Evolutionary conservation across 2,113 vertebrate species (phyloP), one percentile per base, ranked within the genome.

Genomic region (Eira barbara): DNA sequence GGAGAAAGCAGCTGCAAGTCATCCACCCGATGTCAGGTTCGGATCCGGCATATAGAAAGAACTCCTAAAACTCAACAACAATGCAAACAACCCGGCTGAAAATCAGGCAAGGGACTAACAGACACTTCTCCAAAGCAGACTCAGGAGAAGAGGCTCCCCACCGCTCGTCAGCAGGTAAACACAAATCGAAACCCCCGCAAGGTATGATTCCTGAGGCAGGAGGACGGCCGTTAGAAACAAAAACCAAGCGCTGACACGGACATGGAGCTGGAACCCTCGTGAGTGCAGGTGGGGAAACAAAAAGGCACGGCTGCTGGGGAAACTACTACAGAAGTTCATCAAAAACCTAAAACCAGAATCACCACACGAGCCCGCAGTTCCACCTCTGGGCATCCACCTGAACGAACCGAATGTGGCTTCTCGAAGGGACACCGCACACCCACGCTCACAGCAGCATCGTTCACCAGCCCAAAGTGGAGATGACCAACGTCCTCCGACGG

Each of bases 291-390:
- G 9, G 34, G 34, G 67, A 36, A 9, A 36, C n/a, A 20, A 9
- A n/a, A 69, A 69, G 67, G 67, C 67, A 21, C 34, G 20, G 36
- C 31, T 8, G 2, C 23, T 18, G 31, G 47, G 65, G 7, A 57
- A n/a, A 67, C 29, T 0, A 39, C n/a, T 25, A 4, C 0, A 10
- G 49, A 17, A 6, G n/a, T 17, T 8, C 78, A 45, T 47, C n/a
- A 79, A 49, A 87, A 61, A 63, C 25, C 25, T 59, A 91, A 59
- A 84, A 31, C 52, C 34, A 89, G 61, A 36, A 61, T 67, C 12
- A 88, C 47, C 29, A 18, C 4, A 42, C 12, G 39, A 29, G 23
- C 34, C 20, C 11, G 21, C 15, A n/a, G 67, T 42, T n/a, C 67
- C 29, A 31, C 31, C 55, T 39, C 74, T 80, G 57, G 36, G 81